Conservation (phyloP, 2,888 invertebrate species). For the Stenichneumon culpator region DNA sequence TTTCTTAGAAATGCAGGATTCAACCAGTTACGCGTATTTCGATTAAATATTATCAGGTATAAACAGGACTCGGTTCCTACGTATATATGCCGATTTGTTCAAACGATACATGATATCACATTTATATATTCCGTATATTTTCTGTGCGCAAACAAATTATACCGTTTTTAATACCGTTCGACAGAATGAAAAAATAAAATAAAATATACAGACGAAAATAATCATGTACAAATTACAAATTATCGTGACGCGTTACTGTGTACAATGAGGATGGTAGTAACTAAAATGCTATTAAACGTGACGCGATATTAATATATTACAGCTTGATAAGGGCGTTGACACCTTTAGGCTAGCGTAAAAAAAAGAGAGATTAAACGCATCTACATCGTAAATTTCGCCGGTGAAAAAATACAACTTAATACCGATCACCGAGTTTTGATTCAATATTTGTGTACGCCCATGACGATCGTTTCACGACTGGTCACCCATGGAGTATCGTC, state of each 20-base stretch:
- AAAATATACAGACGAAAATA: not conserved
- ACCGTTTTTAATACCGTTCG: conserved; percentile 17
- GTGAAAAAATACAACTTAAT: conserved; percentile 47
- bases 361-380: conserved; percentile 10
- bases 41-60: conserved; percentile 27
- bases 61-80: conserved; percentile 14
- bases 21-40: conserved; percentile 26
- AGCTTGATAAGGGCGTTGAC: conserved; percentile 8
- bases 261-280: conserved; percentile 21
- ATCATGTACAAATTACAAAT: conserved; percentile 21
- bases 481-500: not conserved
- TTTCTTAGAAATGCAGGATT: conserved; percentile 17
- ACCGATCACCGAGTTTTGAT: conserved; percentile 53
- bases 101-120: conserved; percentile 58
- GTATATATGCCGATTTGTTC: conserved; percentile 38
- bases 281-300: conserved; percentile 34
- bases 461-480: conserved; percentile 1
- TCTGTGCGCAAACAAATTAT: conserved; percentile 56
- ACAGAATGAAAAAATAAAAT: not conserved
- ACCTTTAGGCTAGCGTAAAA: not conserved
- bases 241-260: conserved; percentile 40
- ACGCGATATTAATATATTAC: conserved; percentile 24
- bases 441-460: conserved; percentile 41
- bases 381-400: conserved; percentile 34
- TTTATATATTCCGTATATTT: conserved; percentile 53